These are phyloP conservation scores for Mesorhabditis spiculigera DNA, from an alignment of 2,888 invertebrate genomes.

Conservation along the genomic window DNA sequence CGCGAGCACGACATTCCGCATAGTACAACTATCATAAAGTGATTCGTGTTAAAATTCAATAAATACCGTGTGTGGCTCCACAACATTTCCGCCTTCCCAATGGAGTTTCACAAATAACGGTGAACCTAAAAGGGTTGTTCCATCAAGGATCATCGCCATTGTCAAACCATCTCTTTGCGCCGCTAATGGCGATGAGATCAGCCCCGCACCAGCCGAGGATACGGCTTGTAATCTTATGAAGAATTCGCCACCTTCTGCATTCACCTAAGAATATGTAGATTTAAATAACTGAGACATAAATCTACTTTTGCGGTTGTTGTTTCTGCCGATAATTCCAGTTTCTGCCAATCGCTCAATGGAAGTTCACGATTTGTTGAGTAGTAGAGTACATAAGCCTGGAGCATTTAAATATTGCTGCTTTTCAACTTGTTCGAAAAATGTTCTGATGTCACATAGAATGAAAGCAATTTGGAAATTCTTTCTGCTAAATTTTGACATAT, in stretches of 20 bases:
- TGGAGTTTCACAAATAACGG: no score
- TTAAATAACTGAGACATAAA: background rate
- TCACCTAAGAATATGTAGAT: background rate
- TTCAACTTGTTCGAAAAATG: background rate
- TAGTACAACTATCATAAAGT: no score
- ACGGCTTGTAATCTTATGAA: constrained; percentile 36
- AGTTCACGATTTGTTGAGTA: constrained; percentile 29
- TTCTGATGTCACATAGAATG: no score
- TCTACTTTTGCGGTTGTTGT: background rate
- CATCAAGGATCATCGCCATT: background rate
- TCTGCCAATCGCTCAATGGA: constrained; percentile 37
- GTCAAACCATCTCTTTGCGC: background rate
- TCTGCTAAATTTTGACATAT: no score
- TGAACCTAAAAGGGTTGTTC: no score
- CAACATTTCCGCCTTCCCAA: no score
- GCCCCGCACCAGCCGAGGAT: constrained; percentile 31
- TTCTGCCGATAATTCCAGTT: constrained; percentile 33
- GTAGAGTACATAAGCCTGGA: constrained; percentile 39
- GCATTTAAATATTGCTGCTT: background rate
- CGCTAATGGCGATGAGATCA: background rate
- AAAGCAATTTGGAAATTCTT: no score
- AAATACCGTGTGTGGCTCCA: no score
- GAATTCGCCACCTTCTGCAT: constrained; percentile 26
- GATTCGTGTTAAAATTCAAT: no score
- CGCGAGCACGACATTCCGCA: no score